Evolutionary conservation across 2,113 vertebrate species (phyloP).

Genomic region (Scomber scombrus): DNA sequence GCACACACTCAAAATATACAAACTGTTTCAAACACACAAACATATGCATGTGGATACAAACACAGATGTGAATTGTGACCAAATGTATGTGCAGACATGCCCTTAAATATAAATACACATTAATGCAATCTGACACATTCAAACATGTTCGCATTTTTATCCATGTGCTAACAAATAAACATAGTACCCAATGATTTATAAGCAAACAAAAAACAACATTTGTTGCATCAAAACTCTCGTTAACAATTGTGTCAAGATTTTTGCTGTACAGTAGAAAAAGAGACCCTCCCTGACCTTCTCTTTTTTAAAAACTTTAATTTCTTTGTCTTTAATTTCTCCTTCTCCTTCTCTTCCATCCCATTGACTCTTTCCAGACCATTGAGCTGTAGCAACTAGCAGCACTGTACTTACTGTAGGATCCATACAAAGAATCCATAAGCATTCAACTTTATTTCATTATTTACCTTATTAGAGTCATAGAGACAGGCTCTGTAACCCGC

Average conservation of each 20-base stretch:
- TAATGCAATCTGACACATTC: conserved; percentile 4
- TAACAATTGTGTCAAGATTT: conserved; percentile 18
- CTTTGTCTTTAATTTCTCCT: conserved; percentile 33
- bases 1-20: conserved; percentile 9
- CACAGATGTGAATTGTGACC: conserved; percentile 24
- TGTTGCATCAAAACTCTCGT: not conserved
- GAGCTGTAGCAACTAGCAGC: conserved; percentile 28
- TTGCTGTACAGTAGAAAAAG: not conserved
- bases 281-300: conserved; percentile 22
- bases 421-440: conserved; percentile 49
- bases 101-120: not conserved
- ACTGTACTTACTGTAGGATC: conserved; percentile 59
- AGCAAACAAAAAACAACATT: conserved; percentile 12
- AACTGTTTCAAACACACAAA: conserved; percentile 5
- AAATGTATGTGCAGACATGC: not conserved
- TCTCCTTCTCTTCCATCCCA: conserved; percentile 28
- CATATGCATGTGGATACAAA: conserved; percentile 12
- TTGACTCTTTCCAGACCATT: conserved; percentile 55
- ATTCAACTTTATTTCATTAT: conserved; percentile 58
- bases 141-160: conserved; percentile 7
- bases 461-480: conserved; percentile 53
- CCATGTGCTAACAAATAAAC: not conserved
- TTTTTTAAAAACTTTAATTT: conserved; percentile 32
- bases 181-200: not conserved
- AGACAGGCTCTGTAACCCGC: conserved; percentile 39